Base-by-base conservation (phyloP, 1,140 invertebrate genomes). In the Anthonomus grandis region DNA sequence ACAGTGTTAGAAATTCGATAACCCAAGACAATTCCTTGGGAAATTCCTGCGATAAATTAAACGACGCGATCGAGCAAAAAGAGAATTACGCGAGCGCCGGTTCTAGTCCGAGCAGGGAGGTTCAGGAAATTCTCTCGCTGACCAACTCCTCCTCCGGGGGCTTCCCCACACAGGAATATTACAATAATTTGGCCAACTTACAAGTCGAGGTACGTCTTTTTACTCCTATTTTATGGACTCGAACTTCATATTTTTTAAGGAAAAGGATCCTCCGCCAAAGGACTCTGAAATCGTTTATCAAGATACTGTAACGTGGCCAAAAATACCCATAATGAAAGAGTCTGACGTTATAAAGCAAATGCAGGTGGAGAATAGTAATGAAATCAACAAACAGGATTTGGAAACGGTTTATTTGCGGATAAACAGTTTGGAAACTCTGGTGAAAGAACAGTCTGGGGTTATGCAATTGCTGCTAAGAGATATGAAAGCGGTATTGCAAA, bases 31-130 rank as follows among this genome's bases (percentile, higher is more conserved):
- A 34, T 22, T 6, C 21, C 31, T 12, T 48, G 4, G 25, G 46
- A 2, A 54, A 62, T 54, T 21, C 58, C 10, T 18, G 52, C 3
- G 56, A 63, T 12, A 66, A 68, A 60, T 31, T 60, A 39, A 61
- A 64, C 2, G 65, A 64, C 27, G 48, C 52, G 5, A 48, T 41
- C 6, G 49, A 13, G 48, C 63, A 63, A 21, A 73, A 71, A 66
- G 73, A 70, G 59, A 75, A 81, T 70, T 72, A 75, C 49, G 79
- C 80, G 5, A 86, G 85, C 50, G 86, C 85, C 5, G 86, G 87
- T 21, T 90, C 88, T 31, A 90, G 88, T 70, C 90, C 91, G 5
- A 92, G 90, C 61, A 79, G 90, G 53, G 91, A 94, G 75, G 91
- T 94, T 1, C 80, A 87, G 67, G 85, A 90, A 72, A 89, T 90